Conservation (phyloP, 2,888 invertebrate species). For the Zhengitettix transpicula region DNA sequence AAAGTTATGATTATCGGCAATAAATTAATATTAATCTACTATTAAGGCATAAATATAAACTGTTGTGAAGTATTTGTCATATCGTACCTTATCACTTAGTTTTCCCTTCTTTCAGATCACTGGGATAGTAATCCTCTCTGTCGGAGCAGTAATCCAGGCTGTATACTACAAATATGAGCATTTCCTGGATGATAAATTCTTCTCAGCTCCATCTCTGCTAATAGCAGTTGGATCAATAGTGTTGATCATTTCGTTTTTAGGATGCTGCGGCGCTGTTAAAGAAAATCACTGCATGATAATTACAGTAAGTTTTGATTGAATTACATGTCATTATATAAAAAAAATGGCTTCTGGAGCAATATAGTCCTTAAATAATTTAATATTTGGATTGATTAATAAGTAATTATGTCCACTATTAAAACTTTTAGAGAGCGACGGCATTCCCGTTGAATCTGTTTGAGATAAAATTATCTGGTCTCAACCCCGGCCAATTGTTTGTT, state of each 20-base stretch:
- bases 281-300: constrained; percentile 5
- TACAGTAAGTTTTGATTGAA: neutral
- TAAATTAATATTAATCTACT: too few relatives aligned
- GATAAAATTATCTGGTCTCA: too few relatives aligned
- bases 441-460: too few relatives aligned
- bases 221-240: constrained; percentile 1
- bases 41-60: too few relatives aligned
- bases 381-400: too few relatives aligned
- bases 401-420: too few relatives aligned
- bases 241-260: constrained; percentile 2
- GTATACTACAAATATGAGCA: constrained; percentile 47
- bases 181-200: constrained; percentile 49
- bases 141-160: constrained; percentile 51
- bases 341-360: too few relatives aligned
- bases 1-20: too few relatives aligned
- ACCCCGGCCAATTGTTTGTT: too few relatives aligned
- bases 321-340: too few relatives aligned
- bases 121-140: constrained; percentile 57
- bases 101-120: constrained; percentile 43
- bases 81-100: neutral
- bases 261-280: constrained; percentile 4
- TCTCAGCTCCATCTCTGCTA: constrained; percentile 33
- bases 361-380: too few relatives aligned
- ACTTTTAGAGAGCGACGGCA: too few relatives aligned
- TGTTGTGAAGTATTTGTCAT: neutral